Percentiles rank a stretch among this genome's conserved stretches.
Evolutionary conservation across 2,797 vertebrate genomes (phyloP).

Genomic region (Mus spretus): DNA sequence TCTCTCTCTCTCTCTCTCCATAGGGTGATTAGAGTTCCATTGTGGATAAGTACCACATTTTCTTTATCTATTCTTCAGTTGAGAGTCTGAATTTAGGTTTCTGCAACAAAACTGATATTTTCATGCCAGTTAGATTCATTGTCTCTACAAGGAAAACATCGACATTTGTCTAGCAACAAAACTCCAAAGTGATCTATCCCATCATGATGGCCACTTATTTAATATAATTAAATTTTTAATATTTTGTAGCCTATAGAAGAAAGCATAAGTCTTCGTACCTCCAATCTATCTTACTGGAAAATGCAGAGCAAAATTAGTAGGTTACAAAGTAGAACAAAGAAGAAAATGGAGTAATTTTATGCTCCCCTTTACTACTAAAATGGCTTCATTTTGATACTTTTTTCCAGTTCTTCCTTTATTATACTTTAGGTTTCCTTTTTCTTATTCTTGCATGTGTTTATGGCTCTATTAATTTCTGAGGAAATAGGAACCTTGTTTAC

Average conservation of each 20-base stretch:
- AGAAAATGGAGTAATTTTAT: not conserved
- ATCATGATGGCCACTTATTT: not conserved
- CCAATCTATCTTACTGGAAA: not conserved
- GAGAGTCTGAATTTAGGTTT: no score
- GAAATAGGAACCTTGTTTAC: not conserved
- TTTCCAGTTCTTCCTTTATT: not conserved
- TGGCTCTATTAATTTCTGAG: not conserved
- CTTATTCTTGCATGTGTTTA: not conserved
- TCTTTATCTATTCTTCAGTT: no score
- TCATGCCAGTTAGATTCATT: not conserved
- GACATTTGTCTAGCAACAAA: not conserved
- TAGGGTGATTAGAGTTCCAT: no score
- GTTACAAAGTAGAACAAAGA: not conserved
- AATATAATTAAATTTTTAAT: not conserved
- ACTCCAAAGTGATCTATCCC: not conserved
- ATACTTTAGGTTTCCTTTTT: not conserved
- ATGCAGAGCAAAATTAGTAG: not conserved
- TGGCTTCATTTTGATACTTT: not conserved
- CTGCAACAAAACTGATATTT: not conserved
- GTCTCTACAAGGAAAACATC: not conserved
- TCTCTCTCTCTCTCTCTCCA: no score
- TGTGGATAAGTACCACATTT: no score
- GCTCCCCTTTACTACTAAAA: not conserved
- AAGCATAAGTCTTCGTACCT: not conserved
- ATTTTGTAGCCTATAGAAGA: not conserved